Conservation (phyloP, 2,113 vertebrate species). For the Trogon surrucura region DNA sequence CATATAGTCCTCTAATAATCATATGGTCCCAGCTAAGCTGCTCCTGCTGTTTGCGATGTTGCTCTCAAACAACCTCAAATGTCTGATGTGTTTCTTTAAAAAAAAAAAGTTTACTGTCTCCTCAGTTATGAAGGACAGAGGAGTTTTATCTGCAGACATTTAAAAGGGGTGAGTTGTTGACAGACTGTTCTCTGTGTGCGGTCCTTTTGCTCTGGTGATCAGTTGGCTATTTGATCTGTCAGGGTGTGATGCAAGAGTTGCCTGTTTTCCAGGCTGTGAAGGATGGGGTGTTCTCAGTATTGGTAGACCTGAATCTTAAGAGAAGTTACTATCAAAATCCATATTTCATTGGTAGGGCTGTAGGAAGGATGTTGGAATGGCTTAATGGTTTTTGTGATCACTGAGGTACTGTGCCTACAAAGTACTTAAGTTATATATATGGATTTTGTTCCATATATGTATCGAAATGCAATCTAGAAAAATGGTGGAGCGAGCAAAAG, state of each 20-base stretch:
- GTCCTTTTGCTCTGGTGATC: not conserved
- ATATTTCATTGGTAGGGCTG: not conserved
- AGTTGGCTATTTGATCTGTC: not conserved
- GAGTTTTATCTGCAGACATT: not conserved
- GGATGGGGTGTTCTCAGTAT: not conserved
- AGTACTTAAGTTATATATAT: not conserved
- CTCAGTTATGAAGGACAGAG: not conserved
- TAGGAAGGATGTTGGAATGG: not conserved
- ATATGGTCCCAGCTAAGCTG: not conserved
- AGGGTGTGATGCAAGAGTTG: not conserved
- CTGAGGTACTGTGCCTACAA: not conserved
- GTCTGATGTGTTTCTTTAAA: not conserved
- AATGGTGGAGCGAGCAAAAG: not conserved
- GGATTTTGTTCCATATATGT: not conserved
- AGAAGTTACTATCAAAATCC: not conserved
- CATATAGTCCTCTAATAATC: not conserved
- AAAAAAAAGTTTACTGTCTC: not conserved
- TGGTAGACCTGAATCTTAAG: not conserved
- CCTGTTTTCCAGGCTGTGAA: not conserved
- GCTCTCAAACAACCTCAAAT: not conserved
- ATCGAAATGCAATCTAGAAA: not conserved
- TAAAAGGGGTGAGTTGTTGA: not conserved
- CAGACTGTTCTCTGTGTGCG: not conserved
- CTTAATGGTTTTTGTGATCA: not conserved
- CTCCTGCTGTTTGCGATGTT: not conserved